Evolutionary conservation across 64 coral and sea anemone species (phyloP), one percentile per base, ranked within the genome.

Genomic region (Anthopleura sola): DNA sequence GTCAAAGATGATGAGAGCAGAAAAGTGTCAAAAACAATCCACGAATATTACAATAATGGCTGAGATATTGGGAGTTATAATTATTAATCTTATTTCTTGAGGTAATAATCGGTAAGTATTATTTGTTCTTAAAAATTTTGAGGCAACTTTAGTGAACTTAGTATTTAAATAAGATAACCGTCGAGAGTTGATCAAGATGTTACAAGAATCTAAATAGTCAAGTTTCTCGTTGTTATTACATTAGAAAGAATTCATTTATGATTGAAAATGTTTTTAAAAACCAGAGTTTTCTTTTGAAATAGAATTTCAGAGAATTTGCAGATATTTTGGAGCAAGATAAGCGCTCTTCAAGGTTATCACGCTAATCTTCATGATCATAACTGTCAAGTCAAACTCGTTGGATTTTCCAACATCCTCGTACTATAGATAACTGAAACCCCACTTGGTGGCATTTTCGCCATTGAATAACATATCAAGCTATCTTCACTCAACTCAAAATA

Each of bases 21-120:
- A 71, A 71, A 34, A 31, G 20, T 71, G 66, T 71, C 66, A 62
- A 71, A 71, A 71, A 71, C 66, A 71, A 32, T 15, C 58, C 58
- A 20, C 7, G 58, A 26, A 62, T 62, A 26, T n/a, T 53, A 51
- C 6, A 62, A 62, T 62, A 26, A 62, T 62, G 58, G 23, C 24
- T 26, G 5, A 15, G 7, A 62, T 62, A n/a, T 62, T 23, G 58
- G 24, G n/a, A 62, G 7, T n/a, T 8, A 62, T 62, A 62, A 62
- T n/a, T 26, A 26, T 26, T 32, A 71, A 71, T 71, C 5, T 13
- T 71, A 15, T 71, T 71, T 15, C 31, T 14, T 71, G 5, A 71
- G 66, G 3, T 2, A 71, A 14, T n/a, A 14, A 32, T 12, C 1
- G 66, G 66, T 71, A 32, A 71, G 66, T 71, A 34, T 71, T 34